Conservation (phyloP, 1,140 invertebrate genomes). For the Camponotus vicinus region DNA sequence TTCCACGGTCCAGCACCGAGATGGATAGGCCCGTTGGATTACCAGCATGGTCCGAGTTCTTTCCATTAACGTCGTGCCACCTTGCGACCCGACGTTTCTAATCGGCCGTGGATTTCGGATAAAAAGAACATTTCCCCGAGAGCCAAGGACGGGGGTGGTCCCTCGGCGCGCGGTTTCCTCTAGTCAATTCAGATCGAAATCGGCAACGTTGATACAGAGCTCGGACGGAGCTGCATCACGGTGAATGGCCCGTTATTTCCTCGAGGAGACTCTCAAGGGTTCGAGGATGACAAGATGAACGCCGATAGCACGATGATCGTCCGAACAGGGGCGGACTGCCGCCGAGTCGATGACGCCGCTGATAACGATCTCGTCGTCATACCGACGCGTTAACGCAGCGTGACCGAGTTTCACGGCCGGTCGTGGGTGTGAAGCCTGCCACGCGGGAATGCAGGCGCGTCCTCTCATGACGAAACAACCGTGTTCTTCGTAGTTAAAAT, state of each 20-base stretch:
- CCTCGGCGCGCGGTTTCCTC: slow-evolving; percentile 7
- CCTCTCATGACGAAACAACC: neutral
- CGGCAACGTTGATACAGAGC: slow-evolving; percentile 46
- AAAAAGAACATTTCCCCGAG: slow-evolving; percentile 11
- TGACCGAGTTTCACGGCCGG: slow-evolving; percentile 21
- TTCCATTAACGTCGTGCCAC: slow-evolving; percentile 65
- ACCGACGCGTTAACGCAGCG: slow-evolving; percentile 12
- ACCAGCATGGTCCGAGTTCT: slow-evolving; percentile 34
- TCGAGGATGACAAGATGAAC: slow-evolving; percentile 61
- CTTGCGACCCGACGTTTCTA: neutral
- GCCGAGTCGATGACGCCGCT: slow-evolving; percentile 27
- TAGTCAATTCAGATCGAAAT: slow-evolving; percentile 71
- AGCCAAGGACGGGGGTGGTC: slow-evolving; percentile 11
- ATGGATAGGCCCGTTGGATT: slow-evolving; percentile 61
- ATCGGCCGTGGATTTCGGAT: neutral
- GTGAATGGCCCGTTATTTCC: slow-evolving; percentile 69
- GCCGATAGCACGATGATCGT: slow-evolving; percentile 54
- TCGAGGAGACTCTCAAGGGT: slow-evolving; percentile 49
- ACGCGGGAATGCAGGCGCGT: neutral
- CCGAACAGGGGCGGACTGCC: neutral
- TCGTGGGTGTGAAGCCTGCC: slow-evolving; percentile 5
- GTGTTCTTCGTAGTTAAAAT: neutral
- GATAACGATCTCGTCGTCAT: slow-evolving; percentile 57
- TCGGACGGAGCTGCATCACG: slow-evolving; percentile 23
- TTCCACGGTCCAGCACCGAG: slow-evolving; percentile 32